Base-by-base conservation (phyloP, 2,113 vertebrate genomes). In the Tachysurus fulvidraco region DNA sequence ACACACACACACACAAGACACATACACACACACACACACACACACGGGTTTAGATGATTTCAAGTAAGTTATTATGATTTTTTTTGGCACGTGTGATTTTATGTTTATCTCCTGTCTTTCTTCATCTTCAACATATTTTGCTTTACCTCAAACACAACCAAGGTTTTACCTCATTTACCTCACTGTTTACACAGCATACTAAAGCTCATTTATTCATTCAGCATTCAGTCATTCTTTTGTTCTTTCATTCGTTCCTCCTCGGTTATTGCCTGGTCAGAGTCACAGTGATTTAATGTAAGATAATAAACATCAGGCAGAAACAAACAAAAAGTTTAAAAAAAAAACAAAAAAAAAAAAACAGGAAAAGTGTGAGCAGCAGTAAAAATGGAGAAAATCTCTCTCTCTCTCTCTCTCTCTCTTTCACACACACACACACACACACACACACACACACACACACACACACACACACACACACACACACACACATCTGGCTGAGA, bases 1-100 rank as follows among this genome's bases (percentile, higher is more conserved):
- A 71, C n/a, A 73, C 80, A 82, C 41, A 67, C 60, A 65, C 46
- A 50, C 46, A 50, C 46, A 50, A 50, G 57, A 81, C 55, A 60
- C 79, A 60, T 19, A 44, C 79, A 81, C 52, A 60, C 54, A 81
- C 57, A 81, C 80, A 46, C 44, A 25, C 71, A 50, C 21, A 46
- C 11, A 28, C 25, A 28, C 54, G 36, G 19, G 23, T 28, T 62
- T 25, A 60, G 5, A 60, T 41, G n/a, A 13, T 30, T 69, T 41
- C 67, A 16, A 10, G 62, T 50, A 5, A 12, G 14, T 28, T 60
- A 7, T 16, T 30, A 1, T 60, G 7, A 25, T 23, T 60, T 62
- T 62, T 25, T 62, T 62, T 25, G 23, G 21, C 62, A 65, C 62
- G n/a, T 0, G 7, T 28, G 62, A 65, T 28, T 65, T 13, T 11